Evolutionary conservation across 2,888 invertebrate species (phyloP).

Genomic region (Drosophila niveifrons): DNA sequence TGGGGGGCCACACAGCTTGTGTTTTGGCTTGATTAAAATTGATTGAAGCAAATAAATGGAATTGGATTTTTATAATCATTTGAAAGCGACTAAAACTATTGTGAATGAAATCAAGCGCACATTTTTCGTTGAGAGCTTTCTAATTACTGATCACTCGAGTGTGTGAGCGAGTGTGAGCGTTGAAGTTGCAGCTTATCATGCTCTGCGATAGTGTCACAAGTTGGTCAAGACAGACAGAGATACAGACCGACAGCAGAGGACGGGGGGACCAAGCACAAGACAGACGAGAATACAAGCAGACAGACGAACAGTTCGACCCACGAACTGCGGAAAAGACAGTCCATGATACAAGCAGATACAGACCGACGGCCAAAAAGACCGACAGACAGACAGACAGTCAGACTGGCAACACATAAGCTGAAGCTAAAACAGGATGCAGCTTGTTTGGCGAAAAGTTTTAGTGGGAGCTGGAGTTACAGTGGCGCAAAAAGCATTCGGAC

Average conservation of each 20-base stretch:
- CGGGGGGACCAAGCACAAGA: too few species aligned
- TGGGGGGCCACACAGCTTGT: conserved; percentile 32
- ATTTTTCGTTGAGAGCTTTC: conserved; percentile 39
- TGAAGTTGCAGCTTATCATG: conserved; percentile 9
- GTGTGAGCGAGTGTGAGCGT: background rate
- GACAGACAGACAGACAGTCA: background rate
- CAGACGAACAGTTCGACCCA: too few species aligned
- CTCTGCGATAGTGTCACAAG: conserved; percentile 5
- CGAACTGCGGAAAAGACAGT: too few species aligned
- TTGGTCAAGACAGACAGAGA: background rate
- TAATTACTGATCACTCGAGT: conserved; percentile 51
- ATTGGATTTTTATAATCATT: conserved; percentile 67
- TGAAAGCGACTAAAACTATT: conserved; percentile 32
- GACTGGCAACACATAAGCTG: background rate
- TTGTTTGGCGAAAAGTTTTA: conserved; percentile 23
- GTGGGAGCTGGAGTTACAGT: conserved; percentile 38
- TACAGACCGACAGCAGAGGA: too few species aligned
- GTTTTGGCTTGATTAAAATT: conserved; percentile 77
- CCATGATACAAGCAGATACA: too few species aligned
- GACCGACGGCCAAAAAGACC: background rate
- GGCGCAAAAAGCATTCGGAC: conserved; percentile 37
- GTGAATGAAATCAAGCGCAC: conserved; percentile 42
- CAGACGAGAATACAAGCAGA: too few species aligned
- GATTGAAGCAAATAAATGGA: conserved; percentile 78
- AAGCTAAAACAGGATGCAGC: conserved; percentile 9